Evolutionary conservation across 2,113 vertebrate species (phyloP).

Genomic region (Hoplias malabaricus): DNA sequence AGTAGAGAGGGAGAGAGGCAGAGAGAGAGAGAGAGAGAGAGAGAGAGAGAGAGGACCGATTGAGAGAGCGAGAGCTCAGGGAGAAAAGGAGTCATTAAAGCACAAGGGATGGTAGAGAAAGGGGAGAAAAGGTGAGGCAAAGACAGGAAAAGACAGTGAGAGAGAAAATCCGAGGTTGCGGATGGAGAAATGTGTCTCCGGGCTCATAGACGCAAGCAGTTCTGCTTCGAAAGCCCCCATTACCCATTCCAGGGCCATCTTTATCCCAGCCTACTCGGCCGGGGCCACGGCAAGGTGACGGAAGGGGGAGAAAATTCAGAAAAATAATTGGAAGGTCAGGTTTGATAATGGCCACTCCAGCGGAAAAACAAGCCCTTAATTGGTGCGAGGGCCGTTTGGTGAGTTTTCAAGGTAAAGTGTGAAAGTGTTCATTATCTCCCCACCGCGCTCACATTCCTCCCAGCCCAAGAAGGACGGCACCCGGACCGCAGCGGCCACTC

Average conservation of each 20-base stretch:
- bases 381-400: slow-evolving; percentile 69
- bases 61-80: slow-evolving; percentile 9
- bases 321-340: slow-evolving; percentile 79
- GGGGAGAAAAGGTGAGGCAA: slow-evolving; percentile 32
- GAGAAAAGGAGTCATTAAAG: slow-evolving; percentile 38
- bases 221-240: slow-evolving; percentile 56
- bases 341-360: slow-evolving; percentile 75
- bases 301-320: slow-evolving; percentile 68
- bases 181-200: slow-evolving; percentile 34
- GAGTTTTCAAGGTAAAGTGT: slow-evolving; percentile 74
- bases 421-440: slow-evolving; percentile 79
- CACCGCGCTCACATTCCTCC: slow-evolving; percentile 52
- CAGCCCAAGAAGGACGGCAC: slow-evolving; percentile 48
- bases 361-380: slow-evolving; percentile 73
- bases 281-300: slow-evolving; percentile 62
- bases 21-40: not conserved
- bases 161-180: not conserved
- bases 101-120: not conserved
- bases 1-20: not conserved
- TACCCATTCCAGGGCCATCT: slow-evolving; percentile 62
- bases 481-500: slow-evolving; percentile 43
- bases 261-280: slow-evolving; percentile 51
- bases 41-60: not conserved
- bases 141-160: slow-evolving; percentile 10
- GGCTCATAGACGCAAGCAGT: slow-evolving; percentile 31